These are phyloP conservation scores for Mechanitis messenoides DNA, from an alignment of 2,888 invertebrate species.

Conservation along the genomic window DNA sequence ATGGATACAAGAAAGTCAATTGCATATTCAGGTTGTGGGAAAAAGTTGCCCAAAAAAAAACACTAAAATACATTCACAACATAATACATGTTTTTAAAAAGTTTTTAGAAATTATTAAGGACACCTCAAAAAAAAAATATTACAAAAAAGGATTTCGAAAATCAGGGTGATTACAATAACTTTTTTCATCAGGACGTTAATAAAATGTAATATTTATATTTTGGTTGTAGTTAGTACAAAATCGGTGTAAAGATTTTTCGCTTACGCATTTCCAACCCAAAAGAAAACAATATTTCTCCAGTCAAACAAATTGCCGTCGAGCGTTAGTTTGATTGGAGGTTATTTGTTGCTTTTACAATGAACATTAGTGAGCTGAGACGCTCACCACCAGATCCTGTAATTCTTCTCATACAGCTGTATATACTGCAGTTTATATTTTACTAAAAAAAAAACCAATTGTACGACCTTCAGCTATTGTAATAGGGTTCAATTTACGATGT, in stretches of 20 bases:
- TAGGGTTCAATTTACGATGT: constrained; percentile 22
- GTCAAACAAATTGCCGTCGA: constrained; percentile 69
- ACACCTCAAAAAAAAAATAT: no score
- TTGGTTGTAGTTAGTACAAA: no score
- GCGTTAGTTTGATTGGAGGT: constrained; percentile 71
- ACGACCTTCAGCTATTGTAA: constrained; percentile 17
- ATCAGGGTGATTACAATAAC: no score
- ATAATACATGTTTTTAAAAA: no score
- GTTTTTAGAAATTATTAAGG: no score
- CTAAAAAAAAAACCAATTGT: constrained; percentile 15
- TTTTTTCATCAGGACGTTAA: no score
- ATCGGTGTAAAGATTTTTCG: constrained; percentile 21
- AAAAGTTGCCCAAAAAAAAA: no score
- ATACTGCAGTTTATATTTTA: constrained; percentile 16
- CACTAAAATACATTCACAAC: no score
- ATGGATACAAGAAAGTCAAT: no score
- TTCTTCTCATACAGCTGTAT: constrained; percentile 21
- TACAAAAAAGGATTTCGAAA: no score
- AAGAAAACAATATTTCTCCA: constrained; percentile 66
- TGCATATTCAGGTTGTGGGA: no score
- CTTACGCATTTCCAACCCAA: constrained; percentile 47
- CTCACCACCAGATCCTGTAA: constrained; percentile 29
- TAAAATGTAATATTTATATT: no score
- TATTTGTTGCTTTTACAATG: constrained; percentile 74
- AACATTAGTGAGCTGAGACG: constrained; percentile 53